phyloP scores from a whole-genome alignment of 1,140 invertebrate genomes.

The Zaprionus ghesquierei region DNA sequence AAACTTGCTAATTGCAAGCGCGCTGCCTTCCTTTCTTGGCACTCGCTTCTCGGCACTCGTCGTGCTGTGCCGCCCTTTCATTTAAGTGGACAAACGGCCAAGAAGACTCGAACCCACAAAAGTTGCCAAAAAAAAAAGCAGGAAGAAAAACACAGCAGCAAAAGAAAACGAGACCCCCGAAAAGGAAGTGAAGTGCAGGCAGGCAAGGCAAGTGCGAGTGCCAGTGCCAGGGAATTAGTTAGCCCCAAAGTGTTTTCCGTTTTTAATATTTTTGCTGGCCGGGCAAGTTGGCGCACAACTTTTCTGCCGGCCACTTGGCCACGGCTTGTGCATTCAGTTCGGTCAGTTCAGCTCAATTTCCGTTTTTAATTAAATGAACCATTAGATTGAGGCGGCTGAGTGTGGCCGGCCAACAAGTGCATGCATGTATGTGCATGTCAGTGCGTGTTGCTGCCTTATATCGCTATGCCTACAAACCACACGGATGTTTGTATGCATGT shows the following conservation, averaged over 20 bases:
- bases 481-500: neutral
- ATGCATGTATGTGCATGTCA: constrained; percentile 9
- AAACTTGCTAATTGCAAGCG: constrained; percentile 77
- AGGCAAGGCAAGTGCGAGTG: neutral
- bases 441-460: neutral
- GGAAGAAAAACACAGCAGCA: constrained; percentile 30
- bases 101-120: constrained; percentile 53
- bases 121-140: constrained; percentile 58
- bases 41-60: constrained; percentile 50
- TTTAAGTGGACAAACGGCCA: constrained; percentile 47
- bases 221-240: constrained; percentile 62
- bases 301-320: constrained; percentile 44
- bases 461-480: constrained; percentile 3
- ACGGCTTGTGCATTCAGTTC: constrained; percentile 37
- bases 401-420: constrained; percentile 7
- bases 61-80: constrained; percentile 31
- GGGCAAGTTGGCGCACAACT: constrained; percentile 39
- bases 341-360: constrained; percentile 72
- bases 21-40: constrained; percentile 65
- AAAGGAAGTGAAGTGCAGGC: constrained; percentile 40
- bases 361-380: constrained; percentile 78
- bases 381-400: constrained; percentile 53
- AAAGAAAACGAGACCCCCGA: neutral
- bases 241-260: constrained; percentile 77
- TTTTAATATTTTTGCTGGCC: constrained; percentile 68